Evolutionary conservation across 2,888 invertebrate species (phyloP).

Genomic region (Brachypterus glaber): DNA sequence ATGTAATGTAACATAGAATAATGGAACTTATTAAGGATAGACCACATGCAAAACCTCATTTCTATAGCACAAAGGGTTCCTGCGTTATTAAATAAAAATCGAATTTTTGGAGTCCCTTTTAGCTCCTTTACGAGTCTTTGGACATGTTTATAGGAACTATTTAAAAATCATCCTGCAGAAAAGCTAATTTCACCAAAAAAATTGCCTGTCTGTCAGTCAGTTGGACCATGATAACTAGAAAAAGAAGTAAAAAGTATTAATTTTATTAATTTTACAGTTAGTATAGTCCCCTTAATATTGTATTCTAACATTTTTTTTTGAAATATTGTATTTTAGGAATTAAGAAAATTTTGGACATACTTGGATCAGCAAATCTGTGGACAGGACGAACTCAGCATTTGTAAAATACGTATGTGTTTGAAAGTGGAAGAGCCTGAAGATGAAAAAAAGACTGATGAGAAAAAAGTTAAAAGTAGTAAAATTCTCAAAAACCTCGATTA

Average conservation of each 20-base stretch:
- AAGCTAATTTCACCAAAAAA: too few species aligned
- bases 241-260: not conserved
- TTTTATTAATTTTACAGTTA: not conserved
- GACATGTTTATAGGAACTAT: too few species aligned
- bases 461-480: constrained; percentile 14
- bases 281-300: not conserved
- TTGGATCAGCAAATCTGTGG: constrained; percentile 43
- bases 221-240: too few species aligned
- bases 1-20: too few species aligned
- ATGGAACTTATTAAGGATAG: too few species aligned
- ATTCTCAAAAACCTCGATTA: constrained; percentile 34
- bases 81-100: too few species aligned
- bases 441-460: constrained; percentile 13
- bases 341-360: constrained; percentile 38
- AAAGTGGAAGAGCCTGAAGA: constrained; percentile 36
- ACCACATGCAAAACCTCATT: too few species aligned
- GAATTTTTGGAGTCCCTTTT: too few species aligned
- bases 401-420: constrained; percentile 50
- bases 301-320: constrained; percentile 4
- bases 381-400: constrained; percentile 65
- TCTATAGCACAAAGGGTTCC: too few species aligned
- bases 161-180: too few species aligned
- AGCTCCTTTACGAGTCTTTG: too few species aligned
- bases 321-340: constrained; percentile 27
- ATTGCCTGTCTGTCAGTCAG: too few species aligned